Percentiles rank a stretch among this genome's conserved stretches.
phyloP scores from a whole-genome alignment of 1,140 invertebrate genomes.

The Asobara japonica region DNA sequence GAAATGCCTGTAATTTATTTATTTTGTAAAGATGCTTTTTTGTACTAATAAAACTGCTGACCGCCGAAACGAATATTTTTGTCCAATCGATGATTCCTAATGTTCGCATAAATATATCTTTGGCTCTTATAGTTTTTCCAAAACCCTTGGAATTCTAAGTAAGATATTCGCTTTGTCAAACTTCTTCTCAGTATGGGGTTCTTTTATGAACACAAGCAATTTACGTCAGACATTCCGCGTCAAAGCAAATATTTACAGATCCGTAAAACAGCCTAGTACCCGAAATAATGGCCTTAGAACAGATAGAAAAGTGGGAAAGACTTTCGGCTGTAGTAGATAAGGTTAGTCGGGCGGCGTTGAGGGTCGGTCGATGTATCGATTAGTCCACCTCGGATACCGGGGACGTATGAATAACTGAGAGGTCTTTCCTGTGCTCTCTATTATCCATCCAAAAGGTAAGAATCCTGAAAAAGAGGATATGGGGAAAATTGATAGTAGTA shows the following conservation, averaged over 20 bases:
- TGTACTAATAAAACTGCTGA: slow-evolving; percentile 64
- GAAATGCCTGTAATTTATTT: slow-evolving; percentile 62
- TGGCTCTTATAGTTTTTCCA: no score
- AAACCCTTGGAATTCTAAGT: no score
- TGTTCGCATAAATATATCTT: no score
- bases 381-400: slow-evolving; percentile 52
- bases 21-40: slow-evolving; percentile 67
- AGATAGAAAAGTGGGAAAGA: background rate
- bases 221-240: no score
- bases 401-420: slow-evolving; percentile 62
- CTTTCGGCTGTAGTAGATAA: slow-evolving; percentile 36
- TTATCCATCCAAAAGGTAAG: background rate
- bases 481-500: background rate
- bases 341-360: slow-evolving; percentile 48
- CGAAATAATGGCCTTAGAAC: no score
- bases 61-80: slow-evolving; percentile 41
- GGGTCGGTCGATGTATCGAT: slow-evolving; percentile 61
- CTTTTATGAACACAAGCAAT: no score
- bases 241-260: no score
- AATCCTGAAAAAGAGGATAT: background rate
- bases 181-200: no score
- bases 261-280: no score
- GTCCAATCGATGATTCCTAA: slow-evolving; percentile 13
- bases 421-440: slow-evolving; percentile 54
- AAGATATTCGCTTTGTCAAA: no score